These are phyloP conservation scores for Coregonus clupeaformis DNA, from an alignment of 2,113 vertebrate genomes.

Conservation along the genomic window DNA sequence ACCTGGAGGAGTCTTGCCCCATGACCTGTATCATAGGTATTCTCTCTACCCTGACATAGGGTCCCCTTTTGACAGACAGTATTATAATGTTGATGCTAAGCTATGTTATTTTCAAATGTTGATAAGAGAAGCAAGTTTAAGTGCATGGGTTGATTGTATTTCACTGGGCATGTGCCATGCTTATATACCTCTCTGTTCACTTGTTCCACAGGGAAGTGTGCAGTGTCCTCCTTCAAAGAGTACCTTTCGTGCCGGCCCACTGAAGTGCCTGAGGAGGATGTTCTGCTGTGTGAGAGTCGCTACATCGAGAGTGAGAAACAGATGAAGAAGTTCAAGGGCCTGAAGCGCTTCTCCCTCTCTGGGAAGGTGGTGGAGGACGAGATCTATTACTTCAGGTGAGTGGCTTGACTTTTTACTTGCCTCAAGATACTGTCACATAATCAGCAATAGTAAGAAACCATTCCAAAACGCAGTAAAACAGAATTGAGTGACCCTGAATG, in stretches of 20 bases:
- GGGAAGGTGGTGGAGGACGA: conserved; percentile 98
- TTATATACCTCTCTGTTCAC: not conserved
- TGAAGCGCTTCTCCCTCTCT: conserved; percentile 96
- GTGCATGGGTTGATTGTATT: not conserved
- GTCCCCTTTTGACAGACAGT: not conserved
- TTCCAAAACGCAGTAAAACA: not conserved
- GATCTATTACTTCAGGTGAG: conserved; percentile 96
- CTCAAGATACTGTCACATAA: not conserved
- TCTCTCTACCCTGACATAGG: not conserved
- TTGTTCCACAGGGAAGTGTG: conserved; percentile 84
- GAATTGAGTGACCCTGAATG: not conserved
- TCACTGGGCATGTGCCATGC: not conserved
- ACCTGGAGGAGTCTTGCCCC: conserved; percentile 94
- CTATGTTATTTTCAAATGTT: not conserved
- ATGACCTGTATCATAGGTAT: conserved; percentile 97
- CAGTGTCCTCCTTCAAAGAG: conserved; percentile 95
- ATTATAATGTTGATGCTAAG: not conserved
- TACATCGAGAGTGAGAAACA: conserved; percentile 98
- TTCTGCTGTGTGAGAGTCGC: conserved; percentile 96
- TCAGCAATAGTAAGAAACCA: not conserved
- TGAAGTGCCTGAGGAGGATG: conserved; percentile 91
- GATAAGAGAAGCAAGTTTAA: too few species aligned
- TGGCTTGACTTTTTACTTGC: not conserved
- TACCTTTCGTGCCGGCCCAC: conserved; percentile 96
- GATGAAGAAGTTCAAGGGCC: conserved; percentile 98